These are phyloP conservation scores for Epinephelus cyanopodus DNA, from an alignment of 2,113 vertebrate genomes.

Conservation along the genomic window DNA sequence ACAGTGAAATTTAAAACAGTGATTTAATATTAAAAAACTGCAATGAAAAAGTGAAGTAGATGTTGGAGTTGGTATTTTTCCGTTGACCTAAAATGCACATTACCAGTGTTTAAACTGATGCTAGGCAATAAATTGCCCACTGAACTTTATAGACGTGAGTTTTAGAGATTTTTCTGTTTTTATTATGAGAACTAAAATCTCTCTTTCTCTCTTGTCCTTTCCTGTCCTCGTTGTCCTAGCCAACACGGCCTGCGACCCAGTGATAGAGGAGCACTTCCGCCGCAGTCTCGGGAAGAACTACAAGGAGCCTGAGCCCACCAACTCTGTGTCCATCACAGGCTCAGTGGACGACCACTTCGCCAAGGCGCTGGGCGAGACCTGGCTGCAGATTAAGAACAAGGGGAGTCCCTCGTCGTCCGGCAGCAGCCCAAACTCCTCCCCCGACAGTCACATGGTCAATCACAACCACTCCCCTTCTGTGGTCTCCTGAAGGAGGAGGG, in stretches of 20 bases:
- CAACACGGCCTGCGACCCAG: constrained; percentile 91
- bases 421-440: constrained; percentile 91
- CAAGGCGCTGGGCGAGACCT: constrained; percentile 98
- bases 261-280: constrained; percentile 99
- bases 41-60: constrained; percentile 43
- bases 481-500: constrained; percentile 88
- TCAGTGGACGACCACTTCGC: constrained; percentile 99
- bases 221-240: constrained; percentile 73
- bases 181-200: constrained; percentile 28
- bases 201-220: not conserved
- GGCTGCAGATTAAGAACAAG: constrained; percentile 98
- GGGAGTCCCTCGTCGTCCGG: constrained; percentile 82
- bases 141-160: constrained; percentile 13
- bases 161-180: constrained; percentile 28
- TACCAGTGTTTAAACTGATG: constrained; percentile 23
- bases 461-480: constrained; percentile 97
- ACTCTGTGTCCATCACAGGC: constrained; percentile 98
- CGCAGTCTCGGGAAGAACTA: constrained; percentile 98
- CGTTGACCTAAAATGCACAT: constrained; percentile 43
- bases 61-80: constrained; percentile 40
- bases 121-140: constrained; percentile 37
- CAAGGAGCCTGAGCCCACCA: constrained; percentile 95
- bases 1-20: constrained; percentile 57
- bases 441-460: constrained; percentile 93
- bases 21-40: constrained; percentile 46